Percentiles rank a stretch among this genome's conserved stretches.
Conservation (phyloP, 2,888 invertebrate species). For the Pseudococcus longispinus region DNA sequence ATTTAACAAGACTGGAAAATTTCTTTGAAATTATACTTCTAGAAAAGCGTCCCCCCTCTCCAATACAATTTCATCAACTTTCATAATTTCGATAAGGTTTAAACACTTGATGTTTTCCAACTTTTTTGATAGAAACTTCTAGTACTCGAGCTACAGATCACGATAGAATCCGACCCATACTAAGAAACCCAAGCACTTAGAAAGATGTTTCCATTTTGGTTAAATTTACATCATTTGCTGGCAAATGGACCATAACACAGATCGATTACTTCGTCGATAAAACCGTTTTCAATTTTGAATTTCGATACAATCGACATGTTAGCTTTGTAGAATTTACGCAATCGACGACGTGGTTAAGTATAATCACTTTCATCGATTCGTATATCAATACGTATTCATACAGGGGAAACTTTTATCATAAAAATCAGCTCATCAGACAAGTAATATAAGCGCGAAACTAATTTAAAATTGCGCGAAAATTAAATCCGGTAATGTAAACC, state of each 20-base stretch:
- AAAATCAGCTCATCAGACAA: slow-evolving; percentile 2
- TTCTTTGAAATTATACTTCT: too few species aligned
- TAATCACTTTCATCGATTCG: not conserved
- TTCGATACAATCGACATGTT: not conserved
- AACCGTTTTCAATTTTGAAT: not conserved
- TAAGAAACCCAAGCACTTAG: not conserved
- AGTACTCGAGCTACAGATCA: not conserved
- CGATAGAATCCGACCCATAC: too few species aligned
- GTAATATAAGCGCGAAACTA: slow-evolving; percentile 36
- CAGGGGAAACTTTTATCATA: not conserved
- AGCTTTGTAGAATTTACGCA: slow-evolving; percentile 13
- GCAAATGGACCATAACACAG: not conserved
- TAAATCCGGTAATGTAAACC: slow-evolving; percentile 22
- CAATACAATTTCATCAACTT: too few species aligned
- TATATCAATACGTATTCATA: not conserved
- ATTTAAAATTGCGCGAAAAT: slow-evolving; percentile 45
- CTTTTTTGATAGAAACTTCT: not conserved
- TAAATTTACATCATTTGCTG: slow-evolving; percentile 38
- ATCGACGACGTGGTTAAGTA: not conserved
- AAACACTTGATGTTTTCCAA: too few species aligned
- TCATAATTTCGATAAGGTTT: too few species aligned
- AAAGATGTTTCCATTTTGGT: slow-evolving; percentile 28
- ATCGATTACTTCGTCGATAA: not conserved
- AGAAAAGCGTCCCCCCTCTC: too few species aligned
- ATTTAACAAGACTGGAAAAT: too few species aligned